Evolutionary conservation across 2,888 invertebrate genomes (phyloP).

Genomic region (Syrphus vitripennis): DNA sequence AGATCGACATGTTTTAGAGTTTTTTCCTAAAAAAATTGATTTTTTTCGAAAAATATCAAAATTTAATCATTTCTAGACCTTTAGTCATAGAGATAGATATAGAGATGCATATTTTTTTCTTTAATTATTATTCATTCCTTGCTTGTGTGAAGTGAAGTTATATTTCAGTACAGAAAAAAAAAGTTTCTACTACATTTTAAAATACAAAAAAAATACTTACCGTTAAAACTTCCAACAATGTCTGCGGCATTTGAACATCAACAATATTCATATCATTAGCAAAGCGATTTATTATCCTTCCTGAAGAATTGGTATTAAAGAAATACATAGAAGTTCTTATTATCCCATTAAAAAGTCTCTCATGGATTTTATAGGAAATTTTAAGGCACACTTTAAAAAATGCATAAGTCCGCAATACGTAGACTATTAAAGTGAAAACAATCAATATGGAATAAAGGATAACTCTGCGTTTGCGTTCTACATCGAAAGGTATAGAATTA

Average conservation of each 20-base stretch:
- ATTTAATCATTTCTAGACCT: too few species aligned
- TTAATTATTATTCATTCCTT: too few species aligned
- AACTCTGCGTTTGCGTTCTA: conserved; percentile 74
- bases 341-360: conserved; percentile 89
- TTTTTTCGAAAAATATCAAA: too few species aligned
- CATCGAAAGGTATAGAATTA: background rate
- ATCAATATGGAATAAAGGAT: conserved; percentile 77
- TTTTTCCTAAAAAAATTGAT: too few species aligned
- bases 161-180: too few species aligned
- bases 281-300: conserved; percentile 88
- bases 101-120: too few species aligned
- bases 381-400: conserved; percentile 89
- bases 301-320: conserved; percentile 87
- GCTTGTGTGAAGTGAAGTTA: too few species aligned
- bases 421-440: conserved; percentile 79
- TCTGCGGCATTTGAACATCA: conserved; percentile 84
- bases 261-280: conserved; percentile 88
- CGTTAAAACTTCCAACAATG: conserved; percentile 84
- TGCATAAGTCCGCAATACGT: conserved; percentile 83
- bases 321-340: conserved; percentile 88
- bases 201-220: conserved; percentile 81
- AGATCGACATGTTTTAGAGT: too few species aligned
- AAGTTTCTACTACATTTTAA: too few species aligned
- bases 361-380: conserved; percentile 89
- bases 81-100: too few species aligned